Evolutionary conservation across 2,888 invertebrate species (phyloP), one percentile per base, ranked within the genome.

Genomic region (Drosophila rellima): DNA sequence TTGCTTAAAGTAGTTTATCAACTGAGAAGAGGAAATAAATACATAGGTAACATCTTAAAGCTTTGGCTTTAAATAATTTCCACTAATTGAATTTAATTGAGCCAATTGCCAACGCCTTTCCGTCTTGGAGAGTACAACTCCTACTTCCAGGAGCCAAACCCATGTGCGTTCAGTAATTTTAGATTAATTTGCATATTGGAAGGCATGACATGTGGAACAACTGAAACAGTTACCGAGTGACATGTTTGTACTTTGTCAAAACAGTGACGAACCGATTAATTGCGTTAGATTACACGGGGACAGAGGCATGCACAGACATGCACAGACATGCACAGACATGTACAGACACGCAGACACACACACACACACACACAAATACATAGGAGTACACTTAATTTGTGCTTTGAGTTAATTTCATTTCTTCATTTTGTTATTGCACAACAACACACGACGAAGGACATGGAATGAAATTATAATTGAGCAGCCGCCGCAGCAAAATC

Each of bases 191-290:
- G 83, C 83, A 84, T 84, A 86, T 78, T 88, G 85, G 61, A 82
- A 63, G 66, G 52, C 68, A 45, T 54, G 64, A 52, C 65, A 62
- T 40, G 40, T 35, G 39, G 63, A 48, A 45, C 70, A 63, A 62
- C 52, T 42, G 54, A 55, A 48, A 50, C 77, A 74, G 66, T 56
- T 45, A 39, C 65, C 29, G 40, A 74, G 63, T 69, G 75, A 70
- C 83, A 74, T 77, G 79, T 77, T 73, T 77, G 82, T 81, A 74
- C 74, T 87, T 79, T 54, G 73, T 78, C 70, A 80, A 75, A 80
- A 78, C 81, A 77, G 84, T 89, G 88, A 84, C 85, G 89, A 85
- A 75, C 82, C 90, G 90, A 89, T 89, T 89, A 89, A 90, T 90
- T 89, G 89, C 82, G 69, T 89, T 86, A 90, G 90, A 89, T 89